Percentiles rank a stretch among this genome's conserved stretches.
These are phyloP conservation scores for Parazoanthus swiftii DNA, from an alignment of 92 coral and sea anemone species.

Conservation along the genomic window DNA sequence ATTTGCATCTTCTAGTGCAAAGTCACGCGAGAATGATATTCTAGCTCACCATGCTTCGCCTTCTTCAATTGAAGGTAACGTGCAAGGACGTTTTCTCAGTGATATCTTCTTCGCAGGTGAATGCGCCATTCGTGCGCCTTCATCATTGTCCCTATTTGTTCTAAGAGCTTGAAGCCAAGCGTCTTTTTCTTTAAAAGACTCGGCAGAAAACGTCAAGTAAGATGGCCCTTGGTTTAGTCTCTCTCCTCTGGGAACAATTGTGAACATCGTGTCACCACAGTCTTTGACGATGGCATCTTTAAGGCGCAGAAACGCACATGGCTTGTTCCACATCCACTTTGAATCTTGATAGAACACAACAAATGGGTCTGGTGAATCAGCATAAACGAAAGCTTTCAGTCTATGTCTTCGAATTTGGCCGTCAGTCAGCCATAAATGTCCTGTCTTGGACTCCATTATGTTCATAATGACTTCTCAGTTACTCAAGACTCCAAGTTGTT, in stretches of 20 bases:
- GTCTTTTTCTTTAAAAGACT: constrained; percentile 62
- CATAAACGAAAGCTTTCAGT: constrained; percentile 73
- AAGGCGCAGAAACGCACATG: constrained; percentile 75
- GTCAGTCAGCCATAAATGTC: constrained; percentile 63
- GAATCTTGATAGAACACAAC: constrained; percentile 81
- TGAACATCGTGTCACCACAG: constrained; percentile 57
- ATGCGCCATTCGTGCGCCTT: background rate
- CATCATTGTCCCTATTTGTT: constrained; percentile 11
- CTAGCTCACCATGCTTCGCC: constrained; percentile 4
- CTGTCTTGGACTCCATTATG: constrained; percentile 72
- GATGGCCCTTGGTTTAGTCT: constrained; percentile 73
- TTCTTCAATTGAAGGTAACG: constrained; percentile 25
- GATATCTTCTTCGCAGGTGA: constrained; percentile 22
- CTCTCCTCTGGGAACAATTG: constrained; percentile 78
- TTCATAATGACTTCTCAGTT: constrained; percentile 52
- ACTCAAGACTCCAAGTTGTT: background rate
- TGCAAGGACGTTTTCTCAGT: constrained; percentile 22
- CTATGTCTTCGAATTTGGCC: constrained; percentile 49
- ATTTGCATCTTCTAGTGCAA: background rate
- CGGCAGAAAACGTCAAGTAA: constrained; percentile 60
- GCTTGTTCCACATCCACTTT: constrained; percentile 71
- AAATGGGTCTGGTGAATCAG: constrained; percentile 75
- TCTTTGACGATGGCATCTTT: constrained; percentile 67
- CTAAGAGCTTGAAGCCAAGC: constrained; percentile 68
- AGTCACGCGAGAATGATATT: constrained; percentile 14